phyloP scores from a whole-genome alignment of 2,888 invertebrate species.

The Scaeva pyrastri region DNA sequence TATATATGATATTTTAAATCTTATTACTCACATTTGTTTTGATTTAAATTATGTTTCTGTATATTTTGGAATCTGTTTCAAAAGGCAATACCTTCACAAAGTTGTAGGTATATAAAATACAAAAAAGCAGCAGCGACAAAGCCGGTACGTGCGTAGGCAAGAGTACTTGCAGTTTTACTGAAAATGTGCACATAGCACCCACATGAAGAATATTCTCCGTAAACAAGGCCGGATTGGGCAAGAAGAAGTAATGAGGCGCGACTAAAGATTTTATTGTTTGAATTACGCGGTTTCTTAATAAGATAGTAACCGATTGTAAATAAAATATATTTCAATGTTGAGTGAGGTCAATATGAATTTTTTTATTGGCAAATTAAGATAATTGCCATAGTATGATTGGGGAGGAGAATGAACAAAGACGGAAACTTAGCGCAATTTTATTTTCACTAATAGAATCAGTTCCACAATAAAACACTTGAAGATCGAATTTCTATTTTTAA shows the following conservation, averaged over 20 bases:
- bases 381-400: no score
- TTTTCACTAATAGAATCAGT: no score
- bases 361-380: no score
- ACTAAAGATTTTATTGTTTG: no score
- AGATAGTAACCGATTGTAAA: no score
- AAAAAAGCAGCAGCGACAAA: not conserved
- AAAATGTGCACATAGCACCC: constrained; percentile 12
- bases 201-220: not conserved
- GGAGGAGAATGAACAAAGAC: no score
- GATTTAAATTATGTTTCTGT: not conserved
- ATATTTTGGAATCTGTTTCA: not conserved
- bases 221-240: not conserved
- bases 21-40: constrained; percentile 25
- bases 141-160: constrained; percentile 49
- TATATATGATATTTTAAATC: constrained; percentile 6
- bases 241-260: not conserved
- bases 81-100: constrained; percentile 5
- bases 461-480: no score
- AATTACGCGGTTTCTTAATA: no score
- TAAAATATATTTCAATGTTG: no score
- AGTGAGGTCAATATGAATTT: no score
- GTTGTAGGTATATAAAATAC: not conserved
- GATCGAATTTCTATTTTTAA: no score
- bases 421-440: no score
- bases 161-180: constrained; percentile 32